These are phyloP conservation scores for Ascidia mentula DNA, from an alignment of 23 tunicate species.

Conservation along the genomic window DNA sequence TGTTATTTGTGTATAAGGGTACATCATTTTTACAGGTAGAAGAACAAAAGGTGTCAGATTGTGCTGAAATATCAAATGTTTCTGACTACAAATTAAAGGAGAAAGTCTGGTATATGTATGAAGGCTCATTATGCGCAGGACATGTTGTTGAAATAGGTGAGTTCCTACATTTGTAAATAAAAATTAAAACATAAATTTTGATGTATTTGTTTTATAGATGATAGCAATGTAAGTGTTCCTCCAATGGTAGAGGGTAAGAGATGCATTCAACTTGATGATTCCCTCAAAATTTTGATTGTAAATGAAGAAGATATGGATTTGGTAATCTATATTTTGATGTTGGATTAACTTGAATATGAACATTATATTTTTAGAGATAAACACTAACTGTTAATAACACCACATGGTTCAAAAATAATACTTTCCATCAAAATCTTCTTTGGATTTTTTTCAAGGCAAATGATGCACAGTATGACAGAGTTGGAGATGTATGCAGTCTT, in stretches of 20 bases:
- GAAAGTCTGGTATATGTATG: conserved; percentile 49
- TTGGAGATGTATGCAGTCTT: conserved; percentile 57
- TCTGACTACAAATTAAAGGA: conserved; percentile 37
- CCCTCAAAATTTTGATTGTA: conserved; percentile 30
- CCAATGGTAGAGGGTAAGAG: background rate
- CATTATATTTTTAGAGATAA: background rate
- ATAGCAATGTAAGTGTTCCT: background rate
- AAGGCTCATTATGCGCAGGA: conserved; percentile 47
- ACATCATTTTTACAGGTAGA: background rate
- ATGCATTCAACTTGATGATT: conserved; percentile 9
- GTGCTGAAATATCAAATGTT: background rate
- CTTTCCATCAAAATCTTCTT: background rate
- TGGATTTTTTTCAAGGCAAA: conserved; percentile 46
- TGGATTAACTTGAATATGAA: background rate
- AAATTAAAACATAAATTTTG: no score
- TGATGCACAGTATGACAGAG: conserved; percentile 66
- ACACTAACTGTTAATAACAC: background rate
- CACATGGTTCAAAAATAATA: background rate
- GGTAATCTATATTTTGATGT: no score
- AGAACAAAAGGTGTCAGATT: background rate
- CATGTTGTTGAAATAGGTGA: conserved; percentile 54
- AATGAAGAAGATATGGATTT: conserved; percentile 76
- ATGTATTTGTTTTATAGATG: no score
- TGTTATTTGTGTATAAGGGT: background rate
- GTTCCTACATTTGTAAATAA: no score